Conservation (phyloP, 37 sponge, comb jelly and placozoan species). For the Halichondria panicea region DNA sequence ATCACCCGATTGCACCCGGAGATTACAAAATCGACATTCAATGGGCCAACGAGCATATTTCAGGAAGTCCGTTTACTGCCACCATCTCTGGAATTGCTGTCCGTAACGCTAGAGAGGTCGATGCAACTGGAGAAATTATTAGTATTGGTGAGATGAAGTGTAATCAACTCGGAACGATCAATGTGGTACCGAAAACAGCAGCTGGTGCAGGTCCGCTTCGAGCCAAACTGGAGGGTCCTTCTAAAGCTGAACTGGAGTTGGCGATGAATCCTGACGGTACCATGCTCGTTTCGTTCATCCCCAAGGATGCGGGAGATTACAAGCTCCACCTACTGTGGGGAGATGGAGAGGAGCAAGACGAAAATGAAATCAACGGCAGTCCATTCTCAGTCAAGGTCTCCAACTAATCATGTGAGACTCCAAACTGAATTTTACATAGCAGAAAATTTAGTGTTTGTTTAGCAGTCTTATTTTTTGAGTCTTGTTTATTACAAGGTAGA, state of each 20-base stretch:
- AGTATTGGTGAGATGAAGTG: constrained; percentile 32
- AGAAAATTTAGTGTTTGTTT: not conserved
- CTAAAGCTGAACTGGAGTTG: constrained; percentile 74
- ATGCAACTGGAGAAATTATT: constrained; percentile 60
- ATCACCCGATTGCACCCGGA: constrained; percentile 81
- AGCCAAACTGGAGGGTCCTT: constrained; percentile 77
- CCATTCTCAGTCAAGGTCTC: constrained; percentile 77
- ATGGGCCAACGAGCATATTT: constrained; percentile 74
- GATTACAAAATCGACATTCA: constrained; percentile 65
- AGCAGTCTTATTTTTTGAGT: too few species aligned
- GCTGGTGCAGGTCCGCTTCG: constrained; percentile 84
- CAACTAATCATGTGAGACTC: not conserved
- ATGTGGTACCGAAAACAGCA: constrained; percentile 48
- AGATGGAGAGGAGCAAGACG: constrained; percentile 62
- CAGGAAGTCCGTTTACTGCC: constrained; percentile 78
- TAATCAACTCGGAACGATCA: constrained; percentile 55
- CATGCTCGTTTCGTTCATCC: constrained; percentile 73
- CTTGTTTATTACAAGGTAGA: too few species aligned
- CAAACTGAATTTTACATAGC: not conserved
- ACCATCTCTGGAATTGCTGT: constrained; percentile 60
- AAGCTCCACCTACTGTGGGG: constrained; percentile 82
- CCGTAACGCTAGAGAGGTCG: constrained; percentile 59
- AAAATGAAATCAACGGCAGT: constrained; percentile 65
- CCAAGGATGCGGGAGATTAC: constrained; percentile 68
- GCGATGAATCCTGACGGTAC: constrained; percentile 48